Conservation (phyloP, 53 echinoderm and acorn worm genomes). For the Temnopleurus reevesii region DNA sequence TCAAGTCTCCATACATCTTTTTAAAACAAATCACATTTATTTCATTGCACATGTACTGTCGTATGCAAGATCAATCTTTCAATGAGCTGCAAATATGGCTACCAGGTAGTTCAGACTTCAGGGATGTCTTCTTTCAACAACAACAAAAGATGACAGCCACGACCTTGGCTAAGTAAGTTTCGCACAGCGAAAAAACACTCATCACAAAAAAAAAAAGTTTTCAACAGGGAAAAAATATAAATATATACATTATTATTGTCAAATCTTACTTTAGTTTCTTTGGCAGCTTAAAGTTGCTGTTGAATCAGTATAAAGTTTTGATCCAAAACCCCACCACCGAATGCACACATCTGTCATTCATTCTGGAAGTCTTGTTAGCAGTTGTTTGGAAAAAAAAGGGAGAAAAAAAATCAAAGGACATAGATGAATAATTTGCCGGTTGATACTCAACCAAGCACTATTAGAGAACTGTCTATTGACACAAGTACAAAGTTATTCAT, state of each 20-base stretch:
- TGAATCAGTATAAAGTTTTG: conserved; percentile 61
- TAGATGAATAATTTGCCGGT: conserved; percentile 6
- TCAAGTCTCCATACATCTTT: conserved; percentile 24
- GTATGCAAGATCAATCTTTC: conserved; percentile 31
- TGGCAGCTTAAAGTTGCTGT: conserved; percentile 63
- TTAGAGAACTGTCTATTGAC: conserved; percentile 43
- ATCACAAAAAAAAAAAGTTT: conserved; percentile 9
- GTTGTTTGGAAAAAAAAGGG: conserved; percentile 36
- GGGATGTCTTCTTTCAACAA: too few relatives aligned
- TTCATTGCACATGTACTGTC: conserved; percentile 55
- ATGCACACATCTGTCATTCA: conserved; percentile 59
- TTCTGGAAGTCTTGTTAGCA: conserved; percentile 61
- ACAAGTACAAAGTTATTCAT: conserved; percentile 58
- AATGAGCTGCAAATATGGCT: conserved; percentile 33
- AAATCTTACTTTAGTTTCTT: conserved; percentile 52
- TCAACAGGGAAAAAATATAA: conserved; percentile 48
- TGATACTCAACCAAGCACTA: conserved; percentile 28
- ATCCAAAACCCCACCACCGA: conserved; percentile 66
- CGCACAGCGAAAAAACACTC: conserved; percentile 62
- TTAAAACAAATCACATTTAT: not conserved
- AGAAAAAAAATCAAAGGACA: conserved; percentile 21
- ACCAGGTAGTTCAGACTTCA: conserved; percentile 17
- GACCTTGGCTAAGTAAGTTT: conserved; percentile 49
- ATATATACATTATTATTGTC: conserved; percentile 62
- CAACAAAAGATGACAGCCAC: conserved; percentile 12